phyloP scores from a whole-genome alignment of 2,797 vertebrate species.

The Furcifer pardalis region DNA sequence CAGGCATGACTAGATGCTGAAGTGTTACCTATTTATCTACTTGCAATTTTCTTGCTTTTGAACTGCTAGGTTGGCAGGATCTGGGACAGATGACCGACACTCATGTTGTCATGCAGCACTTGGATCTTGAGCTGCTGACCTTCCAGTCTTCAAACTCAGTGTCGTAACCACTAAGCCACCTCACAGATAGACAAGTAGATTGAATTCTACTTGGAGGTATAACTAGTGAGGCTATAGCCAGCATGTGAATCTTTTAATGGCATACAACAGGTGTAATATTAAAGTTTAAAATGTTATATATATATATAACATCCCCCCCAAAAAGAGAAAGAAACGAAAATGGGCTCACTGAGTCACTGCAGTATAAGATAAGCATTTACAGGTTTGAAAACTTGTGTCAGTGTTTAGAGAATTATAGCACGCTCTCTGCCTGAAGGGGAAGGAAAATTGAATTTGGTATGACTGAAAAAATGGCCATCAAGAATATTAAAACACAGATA shows the following conservation, averaged over 20 bases:
- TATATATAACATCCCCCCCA: too few species aligned
- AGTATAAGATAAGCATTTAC: background rate
- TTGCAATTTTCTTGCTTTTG: too few species aligned
- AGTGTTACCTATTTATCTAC: too few species aligned
- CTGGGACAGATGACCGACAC: too few species aligned
- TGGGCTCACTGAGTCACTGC: background rate
- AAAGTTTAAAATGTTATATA: background rate
- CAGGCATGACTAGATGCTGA: too few species aligned
- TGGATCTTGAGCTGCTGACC: too few species aligned
- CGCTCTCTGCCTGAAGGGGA: background rate
- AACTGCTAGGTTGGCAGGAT: too few species aligned
- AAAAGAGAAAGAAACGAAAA: too few species aligned
- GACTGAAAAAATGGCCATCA: background rate
- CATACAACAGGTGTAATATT: background rate
- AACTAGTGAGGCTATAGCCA: background rate
- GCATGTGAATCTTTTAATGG: background rate
- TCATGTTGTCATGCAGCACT: too few species aligned
- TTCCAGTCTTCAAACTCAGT: too few species aligned
- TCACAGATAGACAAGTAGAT: too few species aligned
- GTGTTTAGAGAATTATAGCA: background rate
- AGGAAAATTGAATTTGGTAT: slow-evolving; percentile 2
- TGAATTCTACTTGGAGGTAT: background rate
- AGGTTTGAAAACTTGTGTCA: background rate
- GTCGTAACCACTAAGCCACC: too few species aligned
- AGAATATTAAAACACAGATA: background rate